Conservation (phyloP, 1,140 invertebrate species). For the Thereuonema tuberculata region DNA sequence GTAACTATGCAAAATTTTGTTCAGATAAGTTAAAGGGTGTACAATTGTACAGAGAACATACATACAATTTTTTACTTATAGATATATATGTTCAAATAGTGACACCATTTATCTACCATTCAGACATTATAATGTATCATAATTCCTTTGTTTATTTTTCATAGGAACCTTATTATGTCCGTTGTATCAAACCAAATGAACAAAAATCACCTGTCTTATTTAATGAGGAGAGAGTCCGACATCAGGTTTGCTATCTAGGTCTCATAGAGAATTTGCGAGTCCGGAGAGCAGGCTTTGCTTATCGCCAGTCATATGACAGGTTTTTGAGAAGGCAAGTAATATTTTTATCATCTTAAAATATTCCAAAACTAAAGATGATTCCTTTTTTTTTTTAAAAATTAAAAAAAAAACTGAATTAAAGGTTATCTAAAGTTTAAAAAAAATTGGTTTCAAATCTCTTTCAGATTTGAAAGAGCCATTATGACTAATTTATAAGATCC, state of each 20-base stretch:
- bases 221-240: slow-evolving; percentile 58
- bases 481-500: no score
- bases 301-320: slow-evolving; percentile 74
- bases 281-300: slow-evolving; percentile 81
- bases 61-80: no score
- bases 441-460: no score
- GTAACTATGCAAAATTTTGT: no score
- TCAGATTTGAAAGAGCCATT: no score
- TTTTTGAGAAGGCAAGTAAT: slow-evolving; percentile 60
- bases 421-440: background rate
- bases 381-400: background rate
- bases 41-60: no score
- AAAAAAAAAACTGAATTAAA: background rate
- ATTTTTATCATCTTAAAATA: no score
- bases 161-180: slow-evolving; percentile 84
- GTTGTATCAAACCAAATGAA: slow-evolving; percentile 90
- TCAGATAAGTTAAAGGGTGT: no score
- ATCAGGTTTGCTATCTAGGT: slow-evolving; percentile 72
- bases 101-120: background rate
- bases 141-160: background rate
- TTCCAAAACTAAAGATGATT: background rate
- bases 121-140: background rate
- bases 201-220: slow-evolving; percentile 69
- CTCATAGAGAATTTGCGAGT: slow-evolving; percentile 87
- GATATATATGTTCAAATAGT: no score